Evolutionary conservation across 2,113 vertebrate genomes (phyloP).

Genomic region (Muntiacus reevesi): DNA sequence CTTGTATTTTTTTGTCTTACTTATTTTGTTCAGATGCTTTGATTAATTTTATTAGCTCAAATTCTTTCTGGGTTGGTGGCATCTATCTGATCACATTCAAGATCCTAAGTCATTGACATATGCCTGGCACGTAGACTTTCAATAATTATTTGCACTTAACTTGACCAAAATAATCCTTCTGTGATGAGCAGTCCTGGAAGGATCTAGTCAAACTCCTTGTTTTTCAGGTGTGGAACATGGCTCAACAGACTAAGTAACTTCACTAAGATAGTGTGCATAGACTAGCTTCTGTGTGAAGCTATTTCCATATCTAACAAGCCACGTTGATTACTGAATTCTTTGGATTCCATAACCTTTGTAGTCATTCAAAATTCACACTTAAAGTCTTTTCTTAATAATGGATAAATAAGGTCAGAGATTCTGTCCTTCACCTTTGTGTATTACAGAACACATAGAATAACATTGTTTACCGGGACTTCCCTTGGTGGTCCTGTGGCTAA

Average conservation of each 20-base stretch:
- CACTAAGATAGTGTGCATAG: background rate
- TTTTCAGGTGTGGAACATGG: constrained; percentile 14
- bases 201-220: background rate
- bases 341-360: background rate
- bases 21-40: background rate
- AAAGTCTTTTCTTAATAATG: background rate
- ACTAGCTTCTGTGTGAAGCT: background rate
- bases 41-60: constrained; percentile 7
- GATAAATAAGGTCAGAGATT: background rate
- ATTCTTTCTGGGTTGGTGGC: constrained; percentile 19
- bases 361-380: constrained; percentile 12
- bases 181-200: background rate
- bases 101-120: background rate
- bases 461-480: background rate
- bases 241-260: background rate
- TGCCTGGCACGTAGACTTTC: background rate
- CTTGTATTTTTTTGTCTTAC: background rate
- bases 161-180: background rate
- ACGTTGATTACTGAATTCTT: background rate
- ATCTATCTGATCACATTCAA: constrained; percentile 3
- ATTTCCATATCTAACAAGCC: background rate
- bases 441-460: background rate
- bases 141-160: background rate
- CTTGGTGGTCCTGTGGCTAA: background rate
- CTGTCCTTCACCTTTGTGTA: constrained; percentile 9